A percentile compares a stretch with the other conserved stretches of the same genome.
Conservation (phyloP, 1,140 invertebrate genomes). For the Schlechtendalia chinensis region DNA sequence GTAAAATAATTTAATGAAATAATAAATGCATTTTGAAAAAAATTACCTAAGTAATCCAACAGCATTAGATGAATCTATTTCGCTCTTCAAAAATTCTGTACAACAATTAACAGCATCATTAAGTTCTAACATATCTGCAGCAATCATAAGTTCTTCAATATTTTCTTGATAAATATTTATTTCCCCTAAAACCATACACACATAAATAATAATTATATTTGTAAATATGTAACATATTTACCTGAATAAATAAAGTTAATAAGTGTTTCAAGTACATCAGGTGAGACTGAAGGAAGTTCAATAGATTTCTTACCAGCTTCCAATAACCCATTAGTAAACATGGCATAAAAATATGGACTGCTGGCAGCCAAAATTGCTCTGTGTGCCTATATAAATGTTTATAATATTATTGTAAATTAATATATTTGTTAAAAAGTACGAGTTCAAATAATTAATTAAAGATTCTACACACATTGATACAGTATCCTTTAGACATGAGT, state of each 20-base stretch:
- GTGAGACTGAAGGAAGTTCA: constrained; percentile 73
- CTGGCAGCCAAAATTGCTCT: constrained; percentile 84
- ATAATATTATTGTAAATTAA: background rate
- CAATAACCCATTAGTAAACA: constrained; percentile 82
- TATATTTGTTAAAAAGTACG: background rate
- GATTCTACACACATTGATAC: constrained; percentile 14
- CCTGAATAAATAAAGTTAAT: constrained; percentile 90
- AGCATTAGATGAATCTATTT: constrained; percentile 86
- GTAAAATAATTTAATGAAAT: background rate
- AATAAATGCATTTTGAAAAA: background rate
- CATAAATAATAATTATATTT: constrained; percentile 35
- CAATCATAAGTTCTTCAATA: constrained; percentile 85
- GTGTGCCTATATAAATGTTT: constrained; percentile 71
- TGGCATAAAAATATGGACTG: constrained; percentile 93
- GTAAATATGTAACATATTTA: constrained; percentile 50
- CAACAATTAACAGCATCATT: constrained; percentile 83
- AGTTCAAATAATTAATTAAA: background rate
- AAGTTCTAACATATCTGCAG: constrained; percentile 89
- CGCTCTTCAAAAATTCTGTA: constrained; percentile 81
- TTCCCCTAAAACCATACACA: constrained; percentile 56
- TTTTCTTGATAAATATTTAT: constrained; percentile 67
- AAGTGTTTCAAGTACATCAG: constrained; percentile 71
- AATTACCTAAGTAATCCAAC: constrained; percentile 79
- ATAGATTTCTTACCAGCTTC: constrained; percentile 78
- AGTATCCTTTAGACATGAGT: constrained; percentile 40